phyloP scores from a whole-genome alignment of 2,113 vertebrate species.

The Uria lomvia region DNA sequence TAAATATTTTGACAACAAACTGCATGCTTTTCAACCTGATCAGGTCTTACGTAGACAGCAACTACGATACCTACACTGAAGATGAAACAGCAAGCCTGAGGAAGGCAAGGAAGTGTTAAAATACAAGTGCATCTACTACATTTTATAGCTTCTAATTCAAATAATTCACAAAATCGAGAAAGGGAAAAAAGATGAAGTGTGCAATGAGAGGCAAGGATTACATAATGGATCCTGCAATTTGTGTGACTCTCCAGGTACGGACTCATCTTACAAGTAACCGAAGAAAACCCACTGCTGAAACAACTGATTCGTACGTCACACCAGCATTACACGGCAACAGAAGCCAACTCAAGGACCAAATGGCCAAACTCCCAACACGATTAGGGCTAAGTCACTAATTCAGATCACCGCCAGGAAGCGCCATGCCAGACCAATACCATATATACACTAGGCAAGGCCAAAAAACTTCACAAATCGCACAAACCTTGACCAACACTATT shows the following conservation, averaged over 20 bases:
- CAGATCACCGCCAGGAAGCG: too few relatives aligned
- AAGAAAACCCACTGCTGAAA: background rate
- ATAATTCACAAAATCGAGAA: background rate
- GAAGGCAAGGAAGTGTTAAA: background rate
- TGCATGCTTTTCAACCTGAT: background rate
- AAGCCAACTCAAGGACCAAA: background rate
- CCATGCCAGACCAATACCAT: rapidly evolving
- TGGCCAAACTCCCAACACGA: background rate
- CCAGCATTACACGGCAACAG: rapidly evolving
- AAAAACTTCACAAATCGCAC: too few relatives aligned
- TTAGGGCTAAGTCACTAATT: rapidly evolving
- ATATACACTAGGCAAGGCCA: rapidly evolving
- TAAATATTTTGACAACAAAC: background rate
- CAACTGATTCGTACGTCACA: rapidly evolving
- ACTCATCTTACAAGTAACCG: too few relatives aligned
- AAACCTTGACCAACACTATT: background rate
- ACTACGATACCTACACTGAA: background rate
- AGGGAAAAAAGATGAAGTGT: background rate
- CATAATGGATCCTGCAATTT: background rate
- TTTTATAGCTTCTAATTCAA: background rate
- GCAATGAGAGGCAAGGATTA: background rate
- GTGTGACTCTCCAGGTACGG: rapidly evolving
- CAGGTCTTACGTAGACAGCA: background rate
- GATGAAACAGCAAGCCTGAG: background rate
- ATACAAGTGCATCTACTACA: background rate